Evolutionary conservation across 2,888 invertebrate genomes (phyloP).

Genomic region (Heteromyza rotundicornis): DNA sequence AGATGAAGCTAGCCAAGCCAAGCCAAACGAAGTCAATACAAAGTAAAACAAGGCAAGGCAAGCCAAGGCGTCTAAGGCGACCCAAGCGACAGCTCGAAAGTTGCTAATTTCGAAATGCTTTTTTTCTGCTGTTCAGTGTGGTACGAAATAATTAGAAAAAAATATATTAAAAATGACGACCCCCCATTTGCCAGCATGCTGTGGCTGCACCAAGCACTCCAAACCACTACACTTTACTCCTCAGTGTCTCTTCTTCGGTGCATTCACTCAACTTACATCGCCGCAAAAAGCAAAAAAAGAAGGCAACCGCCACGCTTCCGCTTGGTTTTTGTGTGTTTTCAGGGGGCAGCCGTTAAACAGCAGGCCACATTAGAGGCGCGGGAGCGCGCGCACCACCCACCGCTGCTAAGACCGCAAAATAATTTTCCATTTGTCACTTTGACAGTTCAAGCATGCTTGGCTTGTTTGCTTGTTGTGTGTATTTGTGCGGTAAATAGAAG

Average conservation of each 20-base stretch:
- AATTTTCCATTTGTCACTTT: slow-evolving; percentile 28
- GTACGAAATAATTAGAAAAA: neutral
- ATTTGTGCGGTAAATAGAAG: neutral
- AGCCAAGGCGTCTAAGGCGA: too few species aligned
- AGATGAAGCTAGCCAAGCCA: neutral
- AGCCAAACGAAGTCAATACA: neutral
- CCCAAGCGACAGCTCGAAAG: too few species aligned
- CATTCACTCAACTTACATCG: too few species aligned
- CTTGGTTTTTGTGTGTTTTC: neutral
- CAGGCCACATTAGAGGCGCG: neutral
- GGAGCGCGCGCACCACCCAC: slow-evolving; percentile 5
- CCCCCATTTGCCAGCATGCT: neutral
- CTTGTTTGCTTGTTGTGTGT: neutral
- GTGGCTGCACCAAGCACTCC: too few species aligned
- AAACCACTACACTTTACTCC: too few species aligned
- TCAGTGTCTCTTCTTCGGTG: too few species aligned
- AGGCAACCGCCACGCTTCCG: slow-evolving; percentile 1
- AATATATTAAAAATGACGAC: neutral
- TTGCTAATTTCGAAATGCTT: neutral
- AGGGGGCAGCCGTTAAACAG: neutral
- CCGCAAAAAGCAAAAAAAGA: neutral
- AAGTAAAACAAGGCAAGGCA: too few species aligned
- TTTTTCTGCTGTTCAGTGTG: neutral
- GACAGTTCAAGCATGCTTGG: slow-evolving; percentile 12
- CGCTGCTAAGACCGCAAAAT: neutral